phyloP scores from a whole-genome alignment of 2,888 invertebrate species.

The Chirona hameri region DNA sequence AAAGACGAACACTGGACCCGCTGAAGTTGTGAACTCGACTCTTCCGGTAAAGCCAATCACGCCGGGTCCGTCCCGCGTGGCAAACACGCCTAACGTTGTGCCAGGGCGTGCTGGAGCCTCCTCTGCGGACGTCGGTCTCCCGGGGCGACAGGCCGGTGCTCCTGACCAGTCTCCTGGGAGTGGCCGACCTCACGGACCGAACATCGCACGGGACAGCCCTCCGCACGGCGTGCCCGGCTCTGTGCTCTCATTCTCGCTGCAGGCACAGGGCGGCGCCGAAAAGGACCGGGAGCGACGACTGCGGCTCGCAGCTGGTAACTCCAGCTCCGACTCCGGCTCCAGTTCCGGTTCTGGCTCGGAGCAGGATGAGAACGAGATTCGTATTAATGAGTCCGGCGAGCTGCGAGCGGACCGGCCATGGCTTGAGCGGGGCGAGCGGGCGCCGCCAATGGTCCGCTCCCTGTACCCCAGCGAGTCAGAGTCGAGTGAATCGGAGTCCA shows the following conservation, averaged over 20 bases:
- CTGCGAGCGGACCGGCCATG: neutral
- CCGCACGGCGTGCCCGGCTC: neutral
- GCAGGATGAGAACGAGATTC: neutral
- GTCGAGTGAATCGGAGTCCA: neutral
- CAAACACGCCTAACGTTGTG: no score
- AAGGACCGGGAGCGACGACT: neutral
- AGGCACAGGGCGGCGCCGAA: neutral
- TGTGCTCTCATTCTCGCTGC: neutral
- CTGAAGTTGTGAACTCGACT: no score
- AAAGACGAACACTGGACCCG: no score
- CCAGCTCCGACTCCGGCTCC: slow-evolving; percentile 32
- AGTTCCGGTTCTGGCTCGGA: neutral
- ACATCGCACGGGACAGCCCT: neutral
- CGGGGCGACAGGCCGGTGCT: no score
- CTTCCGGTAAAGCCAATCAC: no score
- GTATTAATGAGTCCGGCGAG: neutral
- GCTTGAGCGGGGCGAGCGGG: no score
- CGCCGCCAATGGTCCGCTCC: neutral
- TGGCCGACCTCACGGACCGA: no score
- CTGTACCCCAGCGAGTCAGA: slow-evolving; percentile 3
- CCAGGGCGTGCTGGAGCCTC: no score
- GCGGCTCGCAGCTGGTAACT: neutral
- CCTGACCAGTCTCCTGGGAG: no score
- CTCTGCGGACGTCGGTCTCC: no score
- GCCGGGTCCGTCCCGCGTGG: no score